A percentile compares a stretch with the other conserved stretches of the same genome.
These are phyloP conservation scores for Cyclina sinensis DNA, from an alignment of 1,140 invertebrate genomes.

Conservation along the genomic window DNA sequence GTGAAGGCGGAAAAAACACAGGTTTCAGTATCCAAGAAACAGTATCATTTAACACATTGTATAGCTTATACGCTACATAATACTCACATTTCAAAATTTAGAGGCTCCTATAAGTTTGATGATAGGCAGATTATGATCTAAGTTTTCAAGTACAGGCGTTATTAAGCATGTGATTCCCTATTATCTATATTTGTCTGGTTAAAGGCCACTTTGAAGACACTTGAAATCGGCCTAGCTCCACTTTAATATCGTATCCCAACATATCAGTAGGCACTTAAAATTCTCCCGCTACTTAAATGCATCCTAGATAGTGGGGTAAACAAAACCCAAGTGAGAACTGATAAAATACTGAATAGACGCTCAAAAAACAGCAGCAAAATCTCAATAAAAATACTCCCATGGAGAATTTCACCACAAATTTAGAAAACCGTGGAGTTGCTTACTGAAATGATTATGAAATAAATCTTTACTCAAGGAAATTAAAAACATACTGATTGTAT, in stretches of 20 bases:
- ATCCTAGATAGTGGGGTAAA: conserved; percentile 56
- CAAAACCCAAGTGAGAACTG: conserved; percentile 42
- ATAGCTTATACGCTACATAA: conserved; percentile 3
- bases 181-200: conserved; percentile 58
- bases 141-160: conserved; percentile 23
- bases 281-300: conserved; percentile 63
- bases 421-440: conserved; percentile 13
- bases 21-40: conserved; percentile 5
- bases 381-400: neutral
- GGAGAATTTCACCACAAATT: neutral
- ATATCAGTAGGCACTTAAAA: conserved; percentile 65
- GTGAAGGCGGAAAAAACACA: neutral
- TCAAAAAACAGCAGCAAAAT: conserved; percentile 5
- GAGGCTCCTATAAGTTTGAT: neutral
- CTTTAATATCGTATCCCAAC: conserved; percentile 63
- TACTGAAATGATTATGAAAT: conserved; percentile 1
- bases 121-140: conserved; percentile 4
- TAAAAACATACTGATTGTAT: conserved; percentile 15
- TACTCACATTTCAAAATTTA: conserved; percentile 28
- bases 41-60: conserved; percentile 14
- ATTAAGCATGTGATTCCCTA: conserved; percentile 29
- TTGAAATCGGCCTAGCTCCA: conserved; percentile 50
- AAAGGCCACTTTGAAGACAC: conserved; percentile 62
- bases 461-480: conserved; percentile 45
- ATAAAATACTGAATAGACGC: conserved; percentile 17